Evolutionary conservation across 2,888 invertebrate genomes (phyloP), one percentile per base, ranked within the genome.

Genomic region (Patella ulyssiponensis): DNA sequence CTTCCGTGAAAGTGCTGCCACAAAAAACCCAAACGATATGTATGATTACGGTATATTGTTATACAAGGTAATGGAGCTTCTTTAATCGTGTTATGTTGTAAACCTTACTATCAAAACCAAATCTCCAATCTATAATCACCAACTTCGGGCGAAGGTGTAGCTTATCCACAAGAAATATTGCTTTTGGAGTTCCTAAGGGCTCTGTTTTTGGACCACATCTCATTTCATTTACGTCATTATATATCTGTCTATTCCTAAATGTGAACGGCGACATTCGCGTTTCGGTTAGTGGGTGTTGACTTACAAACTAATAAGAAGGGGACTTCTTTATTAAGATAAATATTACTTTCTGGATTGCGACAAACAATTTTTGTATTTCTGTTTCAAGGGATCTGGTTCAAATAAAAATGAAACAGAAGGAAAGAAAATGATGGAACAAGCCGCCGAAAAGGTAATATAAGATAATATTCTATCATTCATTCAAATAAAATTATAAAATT

Each of bases 31-130:
- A 0, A 83, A 84, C n/a, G 86, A 90, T 44, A 86, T 89, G 81
- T 90, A 88, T 81, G 89, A 90, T 77, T 90, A 90, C 73, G 91
- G 90, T 5, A 85, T 91, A 70, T 85, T 90, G 15, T 81, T 90
- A 9, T 79, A 90, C 51, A 88, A 87, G 86, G 91, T 90, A 80
- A 78, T 86, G 23, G 20, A 17, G 23, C 20, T 4, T 15, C 0
- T 44, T 44, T 44, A 44, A 44, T 44, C 44, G 44, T 9, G 9
- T 44, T 44, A 44, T 44, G 44, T 7, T 44, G 44, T 44, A 9
- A 44, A 44, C 7, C 9, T 44, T 44, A 9, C 9, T 44, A 44
- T 44, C 44, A 44, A 7, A 44, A 5, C 7, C 0, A 44, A 44
- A 44, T 44, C 44, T 44, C 44, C 7, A 9, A 44, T 44, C 44